These are phyloP conservation scores for Myzus persicae DNA, from an alignment of 1,140 invertebrate species.

Conservation along the genomic window DNA sequence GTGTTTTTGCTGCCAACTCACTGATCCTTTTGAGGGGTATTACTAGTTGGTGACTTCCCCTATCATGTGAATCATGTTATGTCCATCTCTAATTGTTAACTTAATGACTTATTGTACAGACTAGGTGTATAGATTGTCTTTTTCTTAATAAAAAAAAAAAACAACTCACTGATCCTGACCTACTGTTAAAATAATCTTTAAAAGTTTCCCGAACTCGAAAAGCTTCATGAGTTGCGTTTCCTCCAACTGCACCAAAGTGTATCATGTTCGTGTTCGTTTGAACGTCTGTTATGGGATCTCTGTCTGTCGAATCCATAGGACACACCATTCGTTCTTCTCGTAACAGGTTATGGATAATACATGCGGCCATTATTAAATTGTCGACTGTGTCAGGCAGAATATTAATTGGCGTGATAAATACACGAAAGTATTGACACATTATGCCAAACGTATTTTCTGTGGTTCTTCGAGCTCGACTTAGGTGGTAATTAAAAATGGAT, in stretches of 20 bases:
- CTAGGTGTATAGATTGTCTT: no score
- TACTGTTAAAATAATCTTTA: constrained; percentile 24
- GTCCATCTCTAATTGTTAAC: no score
- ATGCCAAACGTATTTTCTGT: no score
- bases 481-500: not conserved
- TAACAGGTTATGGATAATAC: constrained; percentile 62
- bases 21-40: no score
- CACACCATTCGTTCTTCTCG: constrained; percentile 21
- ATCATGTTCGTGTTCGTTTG: constrained; percentile 4
- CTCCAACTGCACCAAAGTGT: not conserved
- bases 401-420: constrained; percentile 64
- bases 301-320: not conserved
- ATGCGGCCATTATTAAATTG: constrained; percentile 62
- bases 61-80: no score
- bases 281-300: not conserved
- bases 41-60: no score
- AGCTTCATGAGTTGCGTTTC: constrained; percentile 19
- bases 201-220: not conserved
- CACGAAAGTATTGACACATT: no score
- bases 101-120: no score
- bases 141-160: no score
- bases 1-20: constrained; percentile 33
- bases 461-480: constrained; percentile 61
- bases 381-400: constrained; percentile 62
- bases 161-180: constrained; percentile 28